These are phyloP conservation scores for Chrysomela aeneicollis DNA, from an alignment of 2,888 invertebrate genomes.

Conservation along the genomic window DNA sequence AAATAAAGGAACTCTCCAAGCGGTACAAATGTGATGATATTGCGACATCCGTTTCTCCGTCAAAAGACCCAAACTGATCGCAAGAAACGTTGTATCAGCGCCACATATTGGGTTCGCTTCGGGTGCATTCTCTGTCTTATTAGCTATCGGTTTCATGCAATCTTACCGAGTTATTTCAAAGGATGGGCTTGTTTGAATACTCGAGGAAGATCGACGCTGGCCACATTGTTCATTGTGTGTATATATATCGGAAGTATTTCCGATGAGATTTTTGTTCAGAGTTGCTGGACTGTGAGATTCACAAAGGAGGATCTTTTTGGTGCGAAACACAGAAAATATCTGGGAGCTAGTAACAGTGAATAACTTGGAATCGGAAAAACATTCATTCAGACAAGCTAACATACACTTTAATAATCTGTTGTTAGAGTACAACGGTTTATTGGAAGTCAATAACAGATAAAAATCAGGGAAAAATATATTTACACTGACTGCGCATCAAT, in stretches of 20 bases:
- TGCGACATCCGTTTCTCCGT: neutral
- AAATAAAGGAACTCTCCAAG: neutral
- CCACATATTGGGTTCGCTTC: neutral
- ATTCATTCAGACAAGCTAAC: too few relatives aligned
- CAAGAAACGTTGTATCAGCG: neutral
- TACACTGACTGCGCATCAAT: too few relatives aligned
- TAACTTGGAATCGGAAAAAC: too few relatives aligned
- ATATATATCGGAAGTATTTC: neutral
- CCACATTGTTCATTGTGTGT: neutral
- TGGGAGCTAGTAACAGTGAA: too few relatives aligned
- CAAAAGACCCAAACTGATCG: neutral
- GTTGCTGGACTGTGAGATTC: neutral
- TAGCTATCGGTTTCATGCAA: neutral
- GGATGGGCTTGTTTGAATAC: neutral
- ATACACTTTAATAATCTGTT: too few relatives aligned
- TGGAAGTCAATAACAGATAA: too few relatives aligned
- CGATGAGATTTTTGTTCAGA: neutral
- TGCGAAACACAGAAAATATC: too few relatives aligned
- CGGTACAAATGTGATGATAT: slow-evolving; percentile 1
- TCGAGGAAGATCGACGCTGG: neutral
- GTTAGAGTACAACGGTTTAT: too few relatives aligned
- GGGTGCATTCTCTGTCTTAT: neutral
- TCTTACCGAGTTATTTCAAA: neutral
- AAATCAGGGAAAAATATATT: too few relatives aligned
- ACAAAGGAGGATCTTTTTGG: too few relatives aligned